These are phyloP conservation scores for Drosophila navojoa DNA, from an alignment of 1,140 invertebrate species.

Conservation along the genomic window DNA sequence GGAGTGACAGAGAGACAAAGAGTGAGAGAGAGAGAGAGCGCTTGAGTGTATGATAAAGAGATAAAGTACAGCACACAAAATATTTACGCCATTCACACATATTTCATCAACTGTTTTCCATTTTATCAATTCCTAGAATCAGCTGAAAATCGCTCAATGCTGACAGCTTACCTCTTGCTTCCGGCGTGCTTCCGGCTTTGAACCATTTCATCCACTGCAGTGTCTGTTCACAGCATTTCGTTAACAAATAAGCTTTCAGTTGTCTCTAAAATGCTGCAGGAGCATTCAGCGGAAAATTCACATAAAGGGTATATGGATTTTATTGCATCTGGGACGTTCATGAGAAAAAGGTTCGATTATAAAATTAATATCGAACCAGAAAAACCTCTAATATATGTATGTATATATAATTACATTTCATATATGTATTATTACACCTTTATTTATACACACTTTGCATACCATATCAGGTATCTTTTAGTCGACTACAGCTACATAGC, in stretches of 20 bases:
- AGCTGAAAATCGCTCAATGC: conserved; percentile 10
- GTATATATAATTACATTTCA: too few relatives aligned
- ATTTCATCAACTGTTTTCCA: too few relatives aligned
- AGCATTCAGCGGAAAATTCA: not conserved
- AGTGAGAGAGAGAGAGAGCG: not conserved
- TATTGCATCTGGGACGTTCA: too few relatives aligned
- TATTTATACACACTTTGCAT: too few relatives aligned
- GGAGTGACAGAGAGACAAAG: not conserved
- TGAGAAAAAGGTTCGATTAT: too few relatives aligned
- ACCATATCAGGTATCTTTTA: too few relatives aligned
- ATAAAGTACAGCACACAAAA: not conserved
- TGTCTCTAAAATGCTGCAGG: not conserved
- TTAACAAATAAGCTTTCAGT: not conserved
- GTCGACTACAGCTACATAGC: too few relatives aligned
- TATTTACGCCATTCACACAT: not conserved
- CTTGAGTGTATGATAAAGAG: not conserved
- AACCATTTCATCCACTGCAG: conserved; percentile 13
- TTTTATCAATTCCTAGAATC: not conserved
- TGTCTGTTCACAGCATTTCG: not conserved
- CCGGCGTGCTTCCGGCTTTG: conserved; percentile 3
- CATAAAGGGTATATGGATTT: too few relatives aligned
- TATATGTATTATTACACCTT: too few relatives aligned
- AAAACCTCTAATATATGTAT: too few relatives aligned
- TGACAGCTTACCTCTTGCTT: not conserved
- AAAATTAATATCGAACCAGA: too few relatives aligned